Conservation (phyloP, 2,113 vertebrate genomes). For the Pluvialis apricaria region DNA sequence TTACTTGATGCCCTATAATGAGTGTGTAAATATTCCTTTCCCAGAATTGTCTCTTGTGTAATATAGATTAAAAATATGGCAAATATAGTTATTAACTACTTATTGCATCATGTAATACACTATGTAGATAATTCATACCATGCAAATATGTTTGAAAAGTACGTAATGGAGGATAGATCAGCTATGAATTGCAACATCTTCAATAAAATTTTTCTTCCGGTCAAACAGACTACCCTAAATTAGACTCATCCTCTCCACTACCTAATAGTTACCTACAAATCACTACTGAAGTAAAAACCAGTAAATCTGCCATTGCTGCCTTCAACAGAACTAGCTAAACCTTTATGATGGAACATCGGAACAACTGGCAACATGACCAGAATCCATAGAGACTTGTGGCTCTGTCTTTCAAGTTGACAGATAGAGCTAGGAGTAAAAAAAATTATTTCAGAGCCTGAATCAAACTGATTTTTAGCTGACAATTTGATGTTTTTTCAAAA, state of each 20-base stretch:
- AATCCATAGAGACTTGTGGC: neutral
- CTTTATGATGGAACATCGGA: neutral
- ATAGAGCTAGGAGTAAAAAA: neutral
- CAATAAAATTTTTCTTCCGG: neutral
- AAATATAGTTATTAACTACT: neutral
- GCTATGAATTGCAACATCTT: neutral
- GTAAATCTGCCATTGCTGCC: neutral
- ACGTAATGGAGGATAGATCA: neutral
- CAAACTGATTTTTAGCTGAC: neutral
- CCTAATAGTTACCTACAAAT: neutral
- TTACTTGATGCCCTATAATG: neutral
- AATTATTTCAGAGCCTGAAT: neutral
- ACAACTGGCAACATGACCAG: neutral
- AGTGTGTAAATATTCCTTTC: neutral
- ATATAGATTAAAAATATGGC: neutral
- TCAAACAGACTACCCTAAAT: neutral
- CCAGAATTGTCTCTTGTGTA: neutral
- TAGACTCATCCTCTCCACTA: neutral
- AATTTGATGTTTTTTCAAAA: neutral
- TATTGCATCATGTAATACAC: neutral
- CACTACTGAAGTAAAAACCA: neutral
- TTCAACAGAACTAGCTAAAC: neutral
- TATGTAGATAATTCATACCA: neutral
- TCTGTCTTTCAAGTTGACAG: neutral
- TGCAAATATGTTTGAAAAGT: neutral